These are phyloP conservation scores for Alfaro cultratus DNA, from an alignment of 2,797 vertebrate species.

Conservation along the genomic window DNA sequence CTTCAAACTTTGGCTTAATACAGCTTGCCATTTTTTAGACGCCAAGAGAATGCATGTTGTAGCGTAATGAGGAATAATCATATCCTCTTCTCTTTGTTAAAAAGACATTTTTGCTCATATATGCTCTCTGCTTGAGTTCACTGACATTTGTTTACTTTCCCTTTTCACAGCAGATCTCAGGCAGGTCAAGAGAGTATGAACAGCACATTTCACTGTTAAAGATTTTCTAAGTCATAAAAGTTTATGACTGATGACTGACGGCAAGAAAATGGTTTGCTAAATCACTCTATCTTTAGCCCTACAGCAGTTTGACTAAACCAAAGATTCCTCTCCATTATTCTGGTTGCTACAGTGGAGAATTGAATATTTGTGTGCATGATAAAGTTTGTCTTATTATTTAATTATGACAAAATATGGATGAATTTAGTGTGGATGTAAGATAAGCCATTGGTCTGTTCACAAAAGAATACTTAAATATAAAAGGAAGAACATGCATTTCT, in stretches of 20 bases:
- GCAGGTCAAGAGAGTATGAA: slow-evolving; percentile 40
- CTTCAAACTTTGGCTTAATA: slow-evolving; percentile 24
- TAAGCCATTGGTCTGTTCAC: not conserved
- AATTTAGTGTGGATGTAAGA: not conserved
- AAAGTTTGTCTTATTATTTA: slow-evolving; percentile 21
- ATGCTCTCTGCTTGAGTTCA: slow-evolving; percentile 12
- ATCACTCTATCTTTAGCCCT: slow-evolving; percentile 25
- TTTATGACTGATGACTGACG: slow-evolving; percentile 34
- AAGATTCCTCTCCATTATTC: slow-evolving; percentile 44
- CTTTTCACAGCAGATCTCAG: slow-evolving; percentile 31
- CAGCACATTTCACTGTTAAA: slow-evolving; percentile 19
- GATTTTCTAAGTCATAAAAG: slow-evolving; percentile 13
- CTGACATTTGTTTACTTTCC: slow-evolving; percentile 60
- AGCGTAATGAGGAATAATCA: slow-evolving; percentile 51
- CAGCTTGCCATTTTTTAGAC: not conserved
- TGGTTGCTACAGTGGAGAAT: slow-evolving; percentile 51
- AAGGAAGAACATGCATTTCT: not conserved
- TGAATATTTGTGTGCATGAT: slow-evolving; percentile 31
- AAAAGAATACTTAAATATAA: not conserved
- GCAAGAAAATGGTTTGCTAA: not conserved
- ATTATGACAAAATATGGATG: slow-evolving; percentile 29
- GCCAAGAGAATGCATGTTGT: slow-evolving; percentile 19
- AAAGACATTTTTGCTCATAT: not conserved
- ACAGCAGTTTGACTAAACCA: slow-evolving; percentile 38
- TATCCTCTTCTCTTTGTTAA: slow-evolving; percentile 44